Percentiles rank a stretch among this genome's conserved stretches.
Evolutionary conservation across 2,113 vertebrate species (phyloP).

Genomic region (Hyaena hyaena): DNA sequence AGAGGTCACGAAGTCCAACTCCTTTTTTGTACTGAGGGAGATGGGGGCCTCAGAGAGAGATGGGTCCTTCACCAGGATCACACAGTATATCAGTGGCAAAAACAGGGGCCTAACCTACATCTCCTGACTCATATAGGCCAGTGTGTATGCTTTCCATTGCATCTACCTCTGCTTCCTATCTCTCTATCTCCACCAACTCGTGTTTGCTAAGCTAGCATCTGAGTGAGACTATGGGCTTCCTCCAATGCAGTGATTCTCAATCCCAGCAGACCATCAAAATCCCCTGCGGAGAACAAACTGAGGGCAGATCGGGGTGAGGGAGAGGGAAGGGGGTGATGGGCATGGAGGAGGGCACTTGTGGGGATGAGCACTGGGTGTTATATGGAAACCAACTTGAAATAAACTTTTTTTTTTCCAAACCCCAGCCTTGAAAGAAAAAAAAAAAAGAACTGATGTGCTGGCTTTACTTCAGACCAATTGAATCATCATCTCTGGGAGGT

Average conservation of each 20-base stretch:
- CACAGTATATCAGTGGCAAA: conserved; percentile 26
- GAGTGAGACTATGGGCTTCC: background rate
- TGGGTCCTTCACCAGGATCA: conserved; percentile 6
- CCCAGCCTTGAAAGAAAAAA: too few species aligned
- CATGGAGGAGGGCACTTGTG: too few species aligned
- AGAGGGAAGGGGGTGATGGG: too few species aligned
- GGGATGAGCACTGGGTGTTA: too few species aligned
- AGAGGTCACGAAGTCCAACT: conserved; percentile 11
- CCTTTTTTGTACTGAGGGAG: background rate
- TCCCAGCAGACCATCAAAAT: conserved; percentile 23
- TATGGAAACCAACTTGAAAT: too few species aligned
- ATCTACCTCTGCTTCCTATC: background rate
- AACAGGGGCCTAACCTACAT: background rate
- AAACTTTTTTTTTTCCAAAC: too few species aligned
- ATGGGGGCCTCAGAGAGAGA: background rate
- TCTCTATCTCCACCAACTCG: background rate
- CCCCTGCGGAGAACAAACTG: background rate
- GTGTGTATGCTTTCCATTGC: background rate
- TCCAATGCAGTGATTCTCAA: background rate
- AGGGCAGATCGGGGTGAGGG: too few species aligned
- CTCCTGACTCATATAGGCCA: background rate
- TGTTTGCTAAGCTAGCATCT: conserved; percentile 1
- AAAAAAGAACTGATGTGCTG: background rate
- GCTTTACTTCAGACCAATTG: background rate
- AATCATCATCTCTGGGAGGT: conserved; percentile 15